Evolutionary conservation across 2,113 vertebrate genomes (phyloP).

Genomic region (Fulmarus glacialis): DNA sequence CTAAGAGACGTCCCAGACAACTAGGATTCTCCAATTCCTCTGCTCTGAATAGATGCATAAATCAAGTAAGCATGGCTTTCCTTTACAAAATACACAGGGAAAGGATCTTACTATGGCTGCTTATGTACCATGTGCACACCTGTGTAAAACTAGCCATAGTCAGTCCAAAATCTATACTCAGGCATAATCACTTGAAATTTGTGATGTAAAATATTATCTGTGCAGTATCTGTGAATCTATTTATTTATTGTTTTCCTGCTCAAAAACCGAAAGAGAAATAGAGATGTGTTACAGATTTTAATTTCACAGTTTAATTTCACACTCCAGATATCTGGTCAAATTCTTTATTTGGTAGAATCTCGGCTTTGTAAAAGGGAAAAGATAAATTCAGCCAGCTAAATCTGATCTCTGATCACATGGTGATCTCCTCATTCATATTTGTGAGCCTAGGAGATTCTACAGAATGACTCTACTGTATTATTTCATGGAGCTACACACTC

Average conservation of each 20-base stretch:
- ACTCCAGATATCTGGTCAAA: background rate
- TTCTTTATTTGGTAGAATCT: background rate
- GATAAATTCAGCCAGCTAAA: background rate
- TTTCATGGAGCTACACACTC: background rate
- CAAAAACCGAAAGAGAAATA: background rate
- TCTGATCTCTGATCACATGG: background rate
- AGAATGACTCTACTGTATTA: background rate
- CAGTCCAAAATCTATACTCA: background rate
- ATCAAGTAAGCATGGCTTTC: background rate
- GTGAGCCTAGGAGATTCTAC: background rate
- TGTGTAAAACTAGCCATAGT: background rate
- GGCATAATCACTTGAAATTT: background rate
- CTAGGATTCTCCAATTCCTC: background rate
- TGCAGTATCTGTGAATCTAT: background rate
- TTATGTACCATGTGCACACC: background rate
- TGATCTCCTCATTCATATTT: background rate
- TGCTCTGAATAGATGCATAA: background rate
- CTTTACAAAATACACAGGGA: background rate
- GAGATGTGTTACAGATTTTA: background rate
- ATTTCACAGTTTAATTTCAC: background rate
- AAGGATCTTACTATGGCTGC: background rate
- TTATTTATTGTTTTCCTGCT: background rate
- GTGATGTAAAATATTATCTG: background rate
- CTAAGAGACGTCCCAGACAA: background rate
- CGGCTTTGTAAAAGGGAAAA: background rate